Base-by-base conservation (phyloP, 2,888 invertebrate genomes). In the Drosophila lacicola region DNA sequence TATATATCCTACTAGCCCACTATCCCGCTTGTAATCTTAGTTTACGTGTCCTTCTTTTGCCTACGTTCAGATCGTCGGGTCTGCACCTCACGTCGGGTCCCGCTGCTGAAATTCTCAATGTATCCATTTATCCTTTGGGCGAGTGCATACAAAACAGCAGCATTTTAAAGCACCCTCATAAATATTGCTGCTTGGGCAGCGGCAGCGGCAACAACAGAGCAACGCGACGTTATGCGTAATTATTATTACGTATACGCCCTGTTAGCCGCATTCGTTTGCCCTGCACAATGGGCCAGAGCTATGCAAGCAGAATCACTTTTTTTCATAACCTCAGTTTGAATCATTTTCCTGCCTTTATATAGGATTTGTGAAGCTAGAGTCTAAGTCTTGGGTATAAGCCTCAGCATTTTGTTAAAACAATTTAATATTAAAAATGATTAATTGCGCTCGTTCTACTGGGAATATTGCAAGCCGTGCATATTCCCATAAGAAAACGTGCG, bases 241-340 rank as follows among this genome's bases (percentile, higher is more conserved):
- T 81, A 78, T 88, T 85, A 84, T 88, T 82, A 78, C 88, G 86
- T 71, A 82, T 88, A 82, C 86, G 78, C 86, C 65, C 60, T 51
- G 68, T 70, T 64, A 34, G 49, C n/a, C 42, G 46, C 3, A 44
- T 21, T 47, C 34, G 14, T 25, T 37, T 19, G 8, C 25, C 44
- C 21, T 39, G 61, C 36, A 74, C 61, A 39, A 54, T 71, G 73
- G 71, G 44, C 29, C 3, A 33, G 2, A 67, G 36, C 10, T 14
- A 11, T n/a, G 33, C 25, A 19, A 53, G 19, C 36, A 34, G 25
- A 19, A 8, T 21, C 11, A 39, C 33, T 39, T 39, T 51, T 25
- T 4, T 11, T 9, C 29, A 29, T 8, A 8, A 29, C 6, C 5
- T 8, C 25, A 29, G 5, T 8, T 29, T 8, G 8, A 29, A 29